A percentile compares a stretch with the other conserved stretches of the same genome.
Evolutionary conservation across 2,113 vertebrate genomes (phyloP).

Genomic region (Spheniscus mendiculus): DNA sequence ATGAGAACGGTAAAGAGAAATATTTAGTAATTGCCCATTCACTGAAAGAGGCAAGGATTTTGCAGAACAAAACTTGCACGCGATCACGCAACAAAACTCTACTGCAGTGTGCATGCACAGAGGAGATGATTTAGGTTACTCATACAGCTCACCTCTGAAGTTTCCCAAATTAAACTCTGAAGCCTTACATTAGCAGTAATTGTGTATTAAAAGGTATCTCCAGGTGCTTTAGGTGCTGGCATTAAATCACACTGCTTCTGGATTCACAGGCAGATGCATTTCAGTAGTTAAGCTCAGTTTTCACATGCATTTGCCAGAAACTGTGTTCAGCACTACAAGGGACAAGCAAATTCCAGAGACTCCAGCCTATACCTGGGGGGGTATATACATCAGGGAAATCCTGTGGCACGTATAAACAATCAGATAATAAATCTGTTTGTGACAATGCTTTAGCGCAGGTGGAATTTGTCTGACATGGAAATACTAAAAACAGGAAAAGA

Average conservation of each 20-base stretch:
- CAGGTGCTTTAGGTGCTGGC: background rate
- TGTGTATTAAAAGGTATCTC: background rate
- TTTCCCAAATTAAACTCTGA: background rate
- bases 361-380: background rate
- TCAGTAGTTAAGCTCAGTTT: background rate
- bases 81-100: background rate
- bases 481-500: background rate
- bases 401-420: background rate
- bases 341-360: background rate
- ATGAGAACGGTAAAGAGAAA: background rate
- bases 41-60: background rate
- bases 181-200: background rate
- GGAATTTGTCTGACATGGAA: background rate
- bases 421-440: background rate
- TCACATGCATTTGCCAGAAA: background rate
- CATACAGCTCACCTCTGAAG: background rate
- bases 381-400: background rate
- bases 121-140: background rate
- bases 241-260: background rate
- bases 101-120: fast-evolving
- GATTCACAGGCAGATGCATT: background rate
- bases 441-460: background rate
- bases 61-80: background rate
- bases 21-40: background rate
- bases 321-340: background rate